Evolutionary conservation across 2,113 vertebrate genomes (phyloP).

Genomic region (Archilochus colubris): DNA sequence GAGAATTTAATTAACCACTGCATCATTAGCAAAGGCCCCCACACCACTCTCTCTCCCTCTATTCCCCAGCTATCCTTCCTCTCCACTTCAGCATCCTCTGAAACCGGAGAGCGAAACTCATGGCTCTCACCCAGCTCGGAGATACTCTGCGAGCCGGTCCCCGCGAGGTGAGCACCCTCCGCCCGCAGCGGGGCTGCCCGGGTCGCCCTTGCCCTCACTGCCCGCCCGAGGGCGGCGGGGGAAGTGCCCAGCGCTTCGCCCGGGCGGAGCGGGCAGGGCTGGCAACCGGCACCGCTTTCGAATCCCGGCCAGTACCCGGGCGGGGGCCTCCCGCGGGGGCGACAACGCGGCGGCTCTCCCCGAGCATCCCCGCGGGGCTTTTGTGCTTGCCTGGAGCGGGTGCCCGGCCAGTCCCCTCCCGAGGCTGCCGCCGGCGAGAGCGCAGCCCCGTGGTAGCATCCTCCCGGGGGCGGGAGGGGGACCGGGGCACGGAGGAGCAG

Average conservation of each 20-base stretch:
- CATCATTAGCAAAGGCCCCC: neutral
- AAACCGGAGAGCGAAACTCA: neutral
- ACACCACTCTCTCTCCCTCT: neutral
- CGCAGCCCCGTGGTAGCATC: constrained; percentile 4
- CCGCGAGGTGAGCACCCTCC: neutral
- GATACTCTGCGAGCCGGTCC: neutral
- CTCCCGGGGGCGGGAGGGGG: neutral
- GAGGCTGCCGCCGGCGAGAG: neutral
- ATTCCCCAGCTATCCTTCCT: neutral
- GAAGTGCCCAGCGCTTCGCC: neutral
- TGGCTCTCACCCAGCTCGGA: neutral
- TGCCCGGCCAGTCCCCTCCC: neutral
- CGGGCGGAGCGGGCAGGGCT: neutral
- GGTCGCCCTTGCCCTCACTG: neutral
- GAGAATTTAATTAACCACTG: neutral
- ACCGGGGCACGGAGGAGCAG: neutral
- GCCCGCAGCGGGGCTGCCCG: neutral
- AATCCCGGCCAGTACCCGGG: neutral
- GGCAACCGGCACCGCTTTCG: neutral
- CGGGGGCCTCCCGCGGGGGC: neutral
- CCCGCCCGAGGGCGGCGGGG: neutral
- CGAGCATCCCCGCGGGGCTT: constrained; percentile 13
- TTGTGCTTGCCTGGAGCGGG: neutral
- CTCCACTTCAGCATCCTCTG: constrained; percentile 3
- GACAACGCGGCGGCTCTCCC: neutral